A percentile compares a stretch with the other conserved stretches of the same genome.
Evolutionary conservation across 2,113 vertebrate genomes (phyloP).

Genomic region (Glaucidium brasilianum): DNA sequence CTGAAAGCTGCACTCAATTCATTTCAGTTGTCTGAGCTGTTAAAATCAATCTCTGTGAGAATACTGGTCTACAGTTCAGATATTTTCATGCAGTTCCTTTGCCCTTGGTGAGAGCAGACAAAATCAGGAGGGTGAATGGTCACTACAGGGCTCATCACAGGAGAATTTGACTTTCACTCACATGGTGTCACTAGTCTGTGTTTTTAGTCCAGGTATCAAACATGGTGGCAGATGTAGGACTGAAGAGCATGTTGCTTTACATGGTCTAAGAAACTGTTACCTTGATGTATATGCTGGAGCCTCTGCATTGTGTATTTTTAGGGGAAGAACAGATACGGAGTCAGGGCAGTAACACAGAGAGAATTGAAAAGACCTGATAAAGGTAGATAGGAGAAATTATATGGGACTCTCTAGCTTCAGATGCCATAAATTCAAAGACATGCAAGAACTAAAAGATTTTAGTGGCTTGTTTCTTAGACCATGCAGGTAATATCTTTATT

Average conservation of each 20-base stretch:
- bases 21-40: background rate
- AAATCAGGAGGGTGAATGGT: background rate
- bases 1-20: background rate
- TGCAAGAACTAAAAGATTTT: background rate
- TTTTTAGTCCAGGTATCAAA: background rate
- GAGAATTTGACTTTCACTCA: background rate
- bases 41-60: background rate
- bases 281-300: background rate
- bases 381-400: background rate
- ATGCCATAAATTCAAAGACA: background rate
- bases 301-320: background rate
- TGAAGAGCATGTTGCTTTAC: background rate
- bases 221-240: background rate
- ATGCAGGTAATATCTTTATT: background rate
- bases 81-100: background rate
- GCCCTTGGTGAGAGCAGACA: background rate
- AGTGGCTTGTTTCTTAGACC: background rate
- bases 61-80: background rate
- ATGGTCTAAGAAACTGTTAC: background rate
- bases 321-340: background rate
- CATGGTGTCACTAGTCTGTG: background rate
- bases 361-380: background rate
- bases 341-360: background rate
- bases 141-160: background rate
- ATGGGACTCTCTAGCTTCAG: background rate